phyloP scores from a whole-genome alignment of 1,140 invertebrate genomes.

The Pogonomyrmex barbatus region DNA sequence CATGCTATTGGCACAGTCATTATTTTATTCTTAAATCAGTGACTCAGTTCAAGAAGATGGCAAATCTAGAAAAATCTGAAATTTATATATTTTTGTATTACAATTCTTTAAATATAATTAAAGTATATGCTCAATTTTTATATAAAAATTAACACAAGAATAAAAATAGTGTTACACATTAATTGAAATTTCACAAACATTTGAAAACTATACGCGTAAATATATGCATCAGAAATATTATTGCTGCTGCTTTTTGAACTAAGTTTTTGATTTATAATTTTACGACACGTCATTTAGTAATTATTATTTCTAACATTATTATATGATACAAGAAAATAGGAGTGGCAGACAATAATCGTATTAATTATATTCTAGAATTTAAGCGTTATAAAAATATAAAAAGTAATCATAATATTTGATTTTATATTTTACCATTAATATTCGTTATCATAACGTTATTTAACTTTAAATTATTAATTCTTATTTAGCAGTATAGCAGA shows the following conservation, averaged over 20 bases:
- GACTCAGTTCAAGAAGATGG: constrained; percentile 25
- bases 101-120: background rate
- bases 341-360: background rate
- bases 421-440: constrained; percentile 14
- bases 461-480: constrained; percentile 39
- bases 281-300: constrained; percentile 36
- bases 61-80: constrained; percentile 10
- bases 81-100: background rate
- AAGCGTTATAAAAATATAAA: constrained; percentile 37
- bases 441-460: constrained; percentile 28
- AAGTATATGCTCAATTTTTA: background rate
- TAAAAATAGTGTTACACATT: background rate
- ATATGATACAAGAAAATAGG: constrained; percentile 24
- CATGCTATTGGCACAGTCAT: background rate
- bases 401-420: constrained; percentile 17
- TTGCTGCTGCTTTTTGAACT: constrained; percentile 32
- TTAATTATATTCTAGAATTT: constrained; percentile 41
- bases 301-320: constrained; percentile 38
- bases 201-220: background rate
- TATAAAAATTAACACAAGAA: background rate
- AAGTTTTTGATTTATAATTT: constrained; percentile 23
- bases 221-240: background rate
- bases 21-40: constrained; percentile 32
- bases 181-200: background rate
- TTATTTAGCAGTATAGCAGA: constrained; percentile 13